Conservation (phyloP, 2,797 vertebrate species). For the Astyanax mexicanus region DNA sequence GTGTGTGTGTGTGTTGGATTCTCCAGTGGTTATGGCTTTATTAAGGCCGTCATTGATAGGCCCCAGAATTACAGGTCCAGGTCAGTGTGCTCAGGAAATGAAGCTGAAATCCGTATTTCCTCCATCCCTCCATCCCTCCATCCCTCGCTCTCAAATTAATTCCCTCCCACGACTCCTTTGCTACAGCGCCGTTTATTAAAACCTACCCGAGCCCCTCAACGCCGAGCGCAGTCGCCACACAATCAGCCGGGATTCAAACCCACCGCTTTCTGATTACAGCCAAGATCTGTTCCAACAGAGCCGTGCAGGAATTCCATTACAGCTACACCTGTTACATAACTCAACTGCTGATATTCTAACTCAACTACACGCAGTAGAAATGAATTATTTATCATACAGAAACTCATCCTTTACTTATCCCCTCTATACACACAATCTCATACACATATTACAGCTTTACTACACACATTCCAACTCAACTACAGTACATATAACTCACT, state of each 20-base stretch:
- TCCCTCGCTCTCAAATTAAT: neutral
- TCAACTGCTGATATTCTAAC: too few species aligned
- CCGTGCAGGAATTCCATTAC: neutral
- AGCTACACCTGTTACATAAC: neutral
- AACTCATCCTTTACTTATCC: too few species aligned
- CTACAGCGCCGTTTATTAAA: neutral
- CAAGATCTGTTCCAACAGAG: neutral
- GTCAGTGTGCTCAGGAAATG: neutral
- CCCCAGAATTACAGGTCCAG: neutral
- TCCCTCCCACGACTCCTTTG: neutral
- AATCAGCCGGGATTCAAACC: neutral
- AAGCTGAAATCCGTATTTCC: neutral
- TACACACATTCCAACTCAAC: too few species aligned
- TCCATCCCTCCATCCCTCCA: too few species aligned
- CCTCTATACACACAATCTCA: too few species aligned
- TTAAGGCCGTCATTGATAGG: conserved; percentile 15
- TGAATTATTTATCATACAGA: too few species aligned
- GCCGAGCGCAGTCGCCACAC: neutral
- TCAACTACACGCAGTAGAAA: too few species aligned
- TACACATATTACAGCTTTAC: too few species aligned
- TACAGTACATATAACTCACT: too few species aligned
- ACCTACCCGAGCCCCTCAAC: neutral
- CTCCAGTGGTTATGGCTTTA: neutral
- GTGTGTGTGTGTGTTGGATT: too few species aligned
- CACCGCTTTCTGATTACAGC: neutral